Base-by-base conservation (phyloP, 2,113 vertebrate genomes). In the Ahaetulla prasina region DNA sequence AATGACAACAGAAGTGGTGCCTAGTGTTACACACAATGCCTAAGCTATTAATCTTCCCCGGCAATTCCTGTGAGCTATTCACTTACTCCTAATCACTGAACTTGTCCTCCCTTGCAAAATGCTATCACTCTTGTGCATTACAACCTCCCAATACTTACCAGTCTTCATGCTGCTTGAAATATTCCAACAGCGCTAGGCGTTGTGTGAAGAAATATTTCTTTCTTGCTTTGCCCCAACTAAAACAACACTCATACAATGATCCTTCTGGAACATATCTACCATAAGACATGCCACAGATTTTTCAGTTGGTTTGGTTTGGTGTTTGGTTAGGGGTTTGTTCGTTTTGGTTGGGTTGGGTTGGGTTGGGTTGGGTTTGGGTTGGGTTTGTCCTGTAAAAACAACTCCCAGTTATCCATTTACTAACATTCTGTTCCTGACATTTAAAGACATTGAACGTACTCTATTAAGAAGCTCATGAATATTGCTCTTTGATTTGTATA, bases 401-500 rank as follows among this genome's bases (percentile, higher is more conserved):
- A 68, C 5, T 95, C 95, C 94, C 95, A 84, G 90, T 88, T 96
- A 91, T 96, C 93, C 23, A 89, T 43, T 96, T 94, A 92, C 90
- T 96, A 94, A 96, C 94, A 96, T 95, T 30, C 92, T 96, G 91
- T 95, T 96, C 94, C 94, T 97, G 96, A 96, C 97, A 97, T 96
- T 96, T 96, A 96, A 95, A 94, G 94, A 94, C 93, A 94, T 96
- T 96, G 96, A 97, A 97, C 94, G 96, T 93, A 96, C 95, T 96
- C 95, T 96, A 96, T 96, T 94, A 97, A 95, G 95, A 96, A 95
- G 94, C 95, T 97, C 94, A 93, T 96, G 96, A 96, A 97, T 97
- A 96, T 97, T 97, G 96, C 95, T 96, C 96, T 97, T 97, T 97
- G 97, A 97, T 97, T 97, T 96, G 94, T 91, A 96, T 96, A 95